Evolutionary conservation across 1,140 invertebrate genomes (phyloP).

Genomic region (Pseudomyrmex pallidus): DNA sequence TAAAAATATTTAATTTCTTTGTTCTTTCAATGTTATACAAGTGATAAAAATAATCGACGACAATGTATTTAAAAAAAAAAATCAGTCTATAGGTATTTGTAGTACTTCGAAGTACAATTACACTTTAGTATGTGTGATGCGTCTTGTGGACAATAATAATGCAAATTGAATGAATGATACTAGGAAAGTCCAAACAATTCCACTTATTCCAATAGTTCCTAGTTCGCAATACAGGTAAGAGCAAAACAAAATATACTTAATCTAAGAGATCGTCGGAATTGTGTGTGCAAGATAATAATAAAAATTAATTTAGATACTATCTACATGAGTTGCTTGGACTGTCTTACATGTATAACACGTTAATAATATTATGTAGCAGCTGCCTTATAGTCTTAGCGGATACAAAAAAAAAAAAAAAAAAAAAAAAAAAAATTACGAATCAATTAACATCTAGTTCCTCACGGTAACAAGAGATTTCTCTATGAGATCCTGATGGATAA

Average conservation of each 20-base stretch:
- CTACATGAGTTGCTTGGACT: constrained; percentile 14
- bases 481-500: constrained; percentile 24
- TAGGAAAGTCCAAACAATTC: constrained; percentile 30
- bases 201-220: constrained; percentile 1
- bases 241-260: constrained; percentile 38
- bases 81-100: constrained; percentile 61
- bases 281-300: constrained; percentile 19
- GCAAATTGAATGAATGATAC: constrained; percentile 14
- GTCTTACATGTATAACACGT: constrained; percentile 8
- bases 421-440: too few relatives aligned
- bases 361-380: constrained; percentile 21
- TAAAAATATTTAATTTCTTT: background rate
- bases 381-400: constrained; percentile 17
- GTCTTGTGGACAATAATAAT: background rate
- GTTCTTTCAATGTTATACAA: constrained; percentile 1
- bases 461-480: constrained; percentile 18
- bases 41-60: background rate
- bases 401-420: constrained; percentile 26
- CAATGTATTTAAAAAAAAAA: constrained; percentile 3
- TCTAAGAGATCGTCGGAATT: constrained; percentile 63
- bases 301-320: background rate
- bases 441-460: constrained; percentile 38
- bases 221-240: background rate
- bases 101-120: constrained; percentile 23
- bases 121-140: constrained; percentile 3